Evolutionary conservation across 2,113 vertebrate species (phyloP).

Genomic region (Archocentrus centrarchus): DNA sequence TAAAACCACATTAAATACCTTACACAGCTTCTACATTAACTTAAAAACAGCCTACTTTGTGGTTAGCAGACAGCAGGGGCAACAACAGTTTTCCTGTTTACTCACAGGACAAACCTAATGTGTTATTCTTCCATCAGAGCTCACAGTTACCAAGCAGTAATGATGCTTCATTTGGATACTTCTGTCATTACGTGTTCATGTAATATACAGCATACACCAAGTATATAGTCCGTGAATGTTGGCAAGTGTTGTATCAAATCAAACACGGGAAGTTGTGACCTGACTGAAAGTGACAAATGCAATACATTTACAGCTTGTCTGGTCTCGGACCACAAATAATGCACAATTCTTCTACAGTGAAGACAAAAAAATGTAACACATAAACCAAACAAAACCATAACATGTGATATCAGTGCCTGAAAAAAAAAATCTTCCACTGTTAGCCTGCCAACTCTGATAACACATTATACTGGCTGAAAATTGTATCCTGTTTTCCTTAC

Average conservation of each 20-base stretch:
- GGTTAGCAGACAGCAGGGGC: not conserved
- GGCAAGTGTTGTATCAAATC: not conserved
- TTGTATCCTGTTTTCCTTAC: not conserved
- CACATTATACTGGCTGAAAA: not conserved
- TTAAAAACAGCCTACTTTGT: not conserved
- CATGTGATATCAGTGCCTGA: too few relatives aligned
- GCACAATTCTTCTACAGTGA: too few relatives aligned
- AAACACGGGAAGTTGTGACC: not conserved
- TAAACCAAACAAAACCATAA: too few relatives aligned
- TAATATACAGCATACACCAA: not conserved
- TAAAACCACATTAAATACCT: not conserved
- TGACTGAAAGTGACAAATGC: not conserved
- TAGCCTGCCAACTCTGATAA: not conserved
- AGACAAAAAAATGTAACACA: too few relatives aligned
- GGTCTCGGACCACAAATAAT: too few relatives aligned
- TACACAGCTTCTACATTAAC: not conserved
- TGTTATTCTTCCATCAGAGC: not conserved
- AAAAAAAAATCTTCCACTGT: not conserved
- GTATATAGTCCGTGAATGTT: not conserved
- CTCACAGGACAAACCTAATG: not conserved
- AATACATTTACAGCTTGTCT: not conserved
- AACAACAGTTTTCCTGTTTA: not conserved
- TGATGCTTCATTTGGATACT: not conserved
- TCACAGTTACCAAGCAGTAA: not conserved
- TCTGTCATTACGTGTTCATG: not conserved